Base-by-base conservation (phyloP, 2,113 vertebrate genomes). In the Archocentrus centrarchus region DNA sequence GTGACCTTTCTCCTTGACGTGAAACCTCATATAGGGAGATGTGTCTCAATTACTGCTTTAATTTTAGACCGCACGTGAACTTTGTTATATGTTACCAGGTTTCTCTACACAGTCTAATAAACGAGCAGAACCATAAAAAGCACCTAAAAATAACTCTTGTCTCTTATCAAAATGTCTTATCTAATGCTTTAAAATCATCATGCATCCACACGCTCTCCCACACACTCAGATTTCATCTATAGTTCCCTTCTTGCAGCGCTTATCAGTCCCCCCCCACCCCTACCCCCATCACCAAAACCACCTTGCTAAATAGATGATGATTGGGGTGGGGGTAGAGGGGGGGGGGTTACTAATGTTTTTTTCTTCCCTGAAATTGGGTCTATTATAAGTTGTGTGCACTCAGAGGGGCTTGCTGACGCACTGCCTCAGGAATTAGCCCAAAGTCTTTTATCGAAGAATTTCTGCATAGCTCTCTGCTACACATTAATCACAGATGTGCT, bases 401-500 rank as follows among this genome's bases (percentile, higher is more conserved):
- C 86, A 15, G 70, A 62, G 87, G 90, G 93, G 88, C 93, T 89
- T 80, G 89, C 92, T 96, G 95, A 96, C 93, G 93, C 90, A 93
- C 41, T 3, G 88, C 94, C 84, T 95, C 91, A 95, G 95, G 95
- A 96, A 96, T 96, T 94, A 94, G 91, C 93, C 85, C 70, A 77
- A 88, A 94, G 93, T 93, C 94, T 88, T 94, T 88, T 95, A 96
- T 96, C 95, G 94, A 95, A 96, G 95, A 84, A 79, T 93, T 93
- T 93, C 91, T 89, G 93, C 92, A 89, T 88, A 41, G 85, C 89
- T 89, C 90, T 95, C 93, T 95, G 95, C 92, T 93, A 73, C 88
- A 93, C 94, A 96, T 96, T 96, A 96, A 95, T 95, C 93, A 91
- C 95, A 96, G 95, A 96, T 96, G 95, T 96, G 93, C 92, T 85